Base-by-base conservation (phyloP, 2,797 vertebrate species). In the Mareca strepera region DNA sequence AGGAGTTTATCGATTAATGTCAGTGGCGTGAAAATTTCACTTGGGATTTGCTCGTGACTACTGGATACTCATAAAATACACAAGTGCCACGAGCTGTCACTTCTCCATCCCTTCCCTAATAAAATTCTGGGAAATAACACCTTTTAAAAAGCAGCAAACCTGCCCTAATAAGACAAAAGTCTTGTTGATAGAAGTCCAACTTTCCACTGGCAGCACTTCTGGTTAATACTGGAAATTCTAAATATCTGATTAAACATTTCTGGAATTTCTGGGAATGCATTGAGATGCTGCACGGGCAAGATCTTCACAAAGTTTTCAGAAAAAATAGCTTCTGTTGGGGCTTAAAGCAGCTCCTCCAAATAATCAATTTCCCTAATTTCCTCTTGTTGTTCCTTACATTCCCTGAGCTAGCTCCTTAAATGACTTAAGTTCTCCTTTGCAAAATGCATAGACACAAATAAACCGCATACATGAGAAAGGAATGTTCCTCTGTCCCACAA, bases 211-310 rank as follows among this genome's bases (percentile, higher is more conserved):
- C 93, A 93, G 58, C 31, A 20, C 35, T 88, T 93, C 75, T 94
- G 66, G 62, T 85, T 93, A 94, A 88, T 94, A 87, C 66, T 92
- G 94, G 93, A 94, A 94, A 89, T 91, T 87, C 82, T 93, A 66
- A 93, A 96, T 93, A 93, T 93, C 91, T 89, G 93, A 94, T 93
- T 90, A 93, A 96, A 88, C 83, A 80, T 92, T 94, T 95, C 82
- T 91, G 92, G 84, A 92, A 92, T 95, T 97, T 96, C 90, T 93
- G 87, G 94, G 94, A 96, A 90, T 88, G 44, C n/a, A 37, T 0
- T 33, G 81, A 87, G 80, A 77, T 92, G 50, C 60, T 84, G 56
- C 83, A 93, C 50, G 77, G 78, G 48, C 78, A 87, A 59, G 70
- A 80, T 82, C 75, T 88, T 85, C 78, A 60, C 68, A 69, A 91